Evolutionary conservation across 1,140 invertebrate species (phyloP).

Genomic region (Achatina immaculata): DNA sequence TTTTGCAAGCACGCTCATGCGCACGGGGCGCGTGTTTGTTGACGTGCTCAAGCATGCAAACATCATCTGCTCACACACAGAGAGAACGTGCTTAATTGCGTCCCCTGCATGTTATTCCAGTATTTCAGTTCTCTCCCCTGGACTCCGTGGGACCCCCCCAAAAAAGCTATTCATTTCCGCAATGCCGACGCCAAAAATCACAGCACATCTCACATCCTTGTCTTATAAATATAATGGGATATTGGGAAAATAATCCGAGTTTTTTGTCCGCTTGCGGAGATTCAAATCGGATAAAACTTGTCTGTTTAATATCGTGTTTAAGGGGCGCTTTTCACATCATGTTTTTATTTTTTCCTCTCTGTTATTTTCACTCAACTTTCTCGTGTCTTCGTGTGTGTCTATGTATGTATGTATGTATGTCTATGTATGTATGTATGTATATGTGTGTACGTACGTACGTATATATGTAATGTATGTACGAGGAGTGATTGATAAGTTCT

Average conservation of each 20-base stretch:
- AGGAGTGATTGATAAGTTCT: too few species aligned
- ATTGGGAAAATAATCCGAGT: not conserved
- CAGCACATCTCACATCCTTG: not conserved
- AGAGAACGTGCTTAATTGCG: slow-evolving; percentile 11
- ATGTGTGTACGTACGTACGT: too few species aligned
- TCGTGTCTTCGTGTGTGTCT: too few species aligned
- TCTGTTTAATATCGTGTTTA: too few species aligned
- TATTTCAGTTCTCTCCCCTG: not conserved
- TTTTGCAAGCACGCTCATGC: not conserved
- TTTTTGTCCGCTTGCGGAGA: too few species aligned
- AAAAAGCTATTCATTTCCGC: not conserved
- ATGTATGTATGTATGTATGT: too few species aligned
- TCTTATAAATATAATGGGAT: not conserved
- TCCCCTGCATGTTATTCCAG: slow-evolving; percentile 13
- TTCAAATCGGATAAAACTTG: too few species aligned
- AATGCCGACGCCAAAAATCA: not conserved
- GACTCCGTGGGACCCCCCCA: not conserved
- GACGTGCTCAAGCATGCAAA: not conserved
- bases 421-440: too few species aligned
- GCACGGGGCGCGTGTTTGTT: not conserved
- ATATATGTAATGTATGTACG: too few species aligned
- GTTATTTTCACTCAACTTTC: too few species aligned
- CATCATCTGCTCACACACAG: slow-evolving; percentile 12
- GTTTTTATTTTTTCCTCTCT: too few species aligned
- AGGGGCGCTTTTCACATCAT: too few species aligned